A percentile compares a stretch with the other conserved stretches of the same genome.
Conservation (phyloP, 2,888 invertebrate genomes). For the Andrena bicolor region DNA sequence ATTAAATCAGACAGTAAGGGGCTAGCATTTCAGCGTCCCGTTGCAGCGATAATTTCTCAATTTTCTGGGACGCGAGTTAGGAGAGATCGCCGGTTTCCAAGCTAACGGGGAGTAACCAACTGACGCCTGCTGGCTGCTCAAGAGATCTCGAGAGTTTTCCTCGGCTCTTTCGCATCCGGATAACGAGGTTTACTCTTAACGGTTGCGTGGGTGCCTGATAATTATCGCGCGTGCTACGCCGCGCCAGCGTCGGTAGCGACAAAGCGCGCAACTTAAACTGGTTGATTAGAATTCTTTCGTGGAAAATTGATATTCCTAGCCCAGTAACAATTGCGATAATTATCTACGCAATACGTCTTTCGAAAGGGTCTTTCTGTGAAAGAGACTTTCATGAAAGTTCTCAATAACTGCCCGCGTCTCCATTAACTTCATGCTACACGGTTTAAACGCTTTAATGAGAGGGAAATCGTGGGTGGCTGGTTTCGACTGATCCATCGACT, state of each 20-base stretch:
- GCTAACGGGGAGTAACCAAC: slow-evolving; percentile 43
- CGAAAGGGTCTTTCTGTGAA: too few relatives aligned
- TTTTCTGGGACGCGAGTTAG: slow-evolving; percentile 28
- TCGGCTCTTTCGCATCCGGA: slow-evolving; percentile 56
- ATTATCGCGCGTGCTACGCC: slow-evolving; percentile 69
- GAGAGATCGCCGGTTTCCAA: slow-evolving; percentile 35
- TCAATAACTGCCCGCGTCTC: not conserved
- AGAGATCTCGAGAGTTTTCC: slow-evolving; percentile 58
- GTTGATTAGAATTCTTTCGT: too few relatives aligned
- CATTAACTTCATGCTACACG: slow-evolving; percentile 17
- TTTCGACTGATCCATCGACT: slow-evolving; percentile 19
- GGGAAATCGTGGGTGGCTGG: not conserved
- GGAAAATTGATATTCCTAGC: not conserved
- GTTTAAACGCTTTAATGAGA: slow-evolving; percentile 19
- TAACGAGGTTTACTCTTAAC: slow-evolving; percentile 73
- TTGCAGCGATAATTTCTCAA: slow-evolving; percentile 19
- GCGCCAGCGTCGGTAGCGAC: slow-evolving; percentile 9
- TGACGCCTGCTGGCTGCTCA: slow-evolving; percentile 37
- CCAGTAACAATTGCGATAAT: not conserved
- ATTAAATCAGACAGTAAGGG: slow-evolving; percentile 7
- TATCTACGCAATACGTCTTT: too few relatives aligned
- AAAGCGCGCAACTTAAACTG: too few relatives aligned
- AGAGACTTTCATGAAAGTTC: too few relatives aligned
- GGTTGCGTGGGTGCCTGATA: slow-evolving; percentile 74
- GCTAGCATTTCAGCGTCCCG: not conserved